phyloP scores from a whole-genome alignment of 2,797 vertebrate genomes.

The Acanthurus leucopareius region DNA sequence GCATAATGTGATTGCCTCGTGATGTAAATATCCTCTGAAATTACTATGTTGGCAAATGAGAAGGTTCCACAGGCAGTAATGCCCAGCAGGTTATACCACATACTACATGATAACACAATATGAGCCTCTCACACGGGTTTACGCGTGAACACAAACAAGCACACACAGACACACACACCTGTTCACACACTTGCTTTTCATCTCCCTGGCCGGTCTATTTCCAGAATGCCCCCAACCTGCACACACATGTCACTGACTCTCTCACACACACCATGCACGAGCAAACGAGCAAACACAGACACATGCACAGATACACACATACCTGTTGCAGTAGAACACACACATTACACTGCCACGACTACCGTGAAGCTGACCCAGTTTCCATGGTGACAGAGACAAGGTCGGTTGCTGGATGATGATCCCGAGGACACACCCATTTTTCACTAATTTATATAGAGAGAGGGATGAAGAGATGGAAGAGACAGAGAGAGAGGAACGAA shows the following conservation, averaged over 20 bases:
- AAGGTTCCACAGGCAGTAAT: no score
- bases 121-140: not conserved
- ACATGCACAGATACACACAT: conserved; percentile 20
- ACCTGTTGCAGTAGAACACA: conserved; percentile 63
- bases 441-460: conserved; percentile 20
- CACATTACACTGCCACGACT: conserved; percentile 68
- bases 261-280: not conserved
- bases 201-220: conserved; percentile 34
- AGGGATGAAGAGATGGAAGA: not conserved
- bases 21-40: not conserved
- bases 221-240: conserved; percentile 31
- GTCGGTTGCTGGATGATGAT: conserved; percentile 63
- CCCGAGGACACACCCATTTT: conserved; percentile 58
- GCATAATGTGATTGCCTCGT: not conserved
- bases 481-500: no score
- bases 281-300: conserved; percentile 6
- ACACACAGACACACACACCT: conserved; percentile 28
- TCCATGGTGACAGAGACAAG: conserved; percentile 77
- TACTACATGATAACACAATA: not conserved
- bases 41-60: not conserved
- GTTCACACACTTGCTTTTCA: conserved; percentile 31
- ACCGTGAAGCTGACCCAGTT: conserved; percentile 79
- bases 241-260: conserved; percentile 32
- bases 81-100: no score
- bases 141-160: conserved; percentile 2